Base-by-base conservation (phyloP, 2,888 invertebrate species). In the Periphyllus acericola region DNA sequence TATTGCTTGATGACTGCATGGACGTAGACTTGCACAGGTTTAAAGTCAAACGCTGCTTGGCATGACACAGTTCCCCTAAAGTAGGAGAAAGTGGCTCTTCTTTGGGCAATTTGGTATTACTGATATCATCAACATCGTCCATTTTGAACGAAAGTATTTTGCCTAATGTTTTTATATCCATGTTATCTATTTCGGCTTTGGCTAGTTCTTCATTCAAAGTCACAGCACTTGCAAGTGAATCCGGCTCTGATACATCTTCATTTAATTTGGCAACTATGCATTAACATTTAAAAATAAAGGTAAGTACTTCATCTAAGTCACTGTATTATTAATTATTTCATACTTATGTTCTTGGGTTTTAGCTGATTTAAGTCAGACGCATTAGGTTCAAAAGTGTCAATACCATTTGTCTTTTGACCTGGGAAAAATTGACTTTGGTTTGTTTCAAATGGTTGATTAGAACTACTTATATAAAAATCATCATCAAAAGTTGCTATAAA, bases 401-500 rank as follows among this genome's bases (percentile, higher is more conserved):
- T 14, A 71, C 83, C 25, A 32, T 60, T 75, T 66, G 87, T 66
- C 5, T 66, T 82, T 60, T 89, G 80, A 32, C 90, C 90, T 0
- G 90, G 90, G 82, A 90, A 90, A 89, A 90, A 90, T 78, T 90
- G 89, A 85, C 90, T 90, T 32, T 89, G 89, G 34, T 88, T 89
- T 17, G 83, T 91, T 91, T 95, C 94, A 92, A 95, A 95, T n/a
- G 95, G 95, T 87, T 94, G 93, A 89, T 94, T 93, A 60, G 95
- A 95, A 89, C 95, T 94, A 90, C 95, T 95, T 90, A 95, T 94
- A 92, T 94, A 95, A 92, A 95, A 95, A 90, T 95, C 95, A 90
- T 95, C 95, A 90, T 94, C 93, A 60, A 92, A 91, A 19, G 90
- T 89, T 9, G 79, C 74, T 84, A 46, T 46, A 71, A 68, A 74